Conservation (phyloP, 2,888 invertebrate species). For the Allolobophora icterica region DNA sequence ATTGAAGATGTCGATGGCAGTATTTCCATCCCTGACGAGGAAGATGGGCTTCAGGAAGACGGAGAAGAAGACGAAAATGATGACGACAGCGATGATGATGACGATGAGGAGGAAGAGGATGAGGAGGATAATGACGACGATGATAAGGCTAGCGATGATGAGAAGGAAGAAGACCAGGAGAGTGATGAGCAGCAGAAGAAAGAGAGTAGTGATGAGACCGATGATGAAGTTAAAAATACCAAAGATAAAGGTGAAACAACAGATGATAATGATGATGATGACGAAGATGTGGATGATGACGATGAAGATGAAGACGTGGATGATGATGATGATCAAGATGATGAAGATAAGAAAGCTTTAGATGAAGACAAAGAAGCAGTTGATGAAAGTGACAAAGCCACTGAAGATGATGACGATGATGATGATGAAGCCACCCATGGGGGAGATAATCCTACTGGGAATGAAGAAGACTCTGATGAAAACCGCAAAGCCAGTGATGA, state of each 20-base stretch:
- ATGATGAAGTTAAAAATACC: slow-evolving; percentile 29
- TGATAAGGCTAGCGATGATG: slow-evolving; percentile 69
- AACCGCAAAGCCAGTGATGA: slow-evolving; percentile 5
- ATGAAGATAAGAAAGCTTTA: neutral
- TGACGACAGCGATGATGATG: neutral
- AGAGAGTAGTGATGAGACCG: neutral
- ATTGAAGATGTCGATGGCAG: neutral
- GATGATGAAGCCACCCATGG: neutral
- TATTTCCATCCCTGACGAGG: neutral
- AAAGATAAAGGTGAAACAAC: neutral
- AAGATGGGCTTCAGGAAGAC: neutral
- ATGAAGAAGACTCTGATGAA: neutral
- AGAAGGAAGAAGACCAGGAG: slow-evolving; percentile 66
- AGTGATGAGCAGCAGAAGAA: slow-evolving; percentile 14
- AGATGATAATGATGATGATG: slow-evolving; percentile 13
- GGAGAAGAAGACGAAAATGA: neutral
- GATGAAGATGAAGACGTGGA: slow-evolving; percentile 13
- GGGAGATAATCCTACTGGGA: neutral
- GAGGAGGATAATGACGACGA: slow-evolving; percentile 20
- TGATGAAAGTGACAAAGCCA: neutral
- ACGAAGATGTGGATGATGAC: slow-evolving; percentile 30
- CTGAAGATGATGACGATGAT: neutral
- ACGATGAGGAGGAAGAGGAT: slow-evolving; percentile 18
- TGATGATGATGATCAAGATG: slow-evolving; percentile 13
- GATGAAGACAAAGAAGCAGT: neutral